Base-by-base conservation (phyloP, 2,797 vertebrate genomes). In the Phrynocephalus vlangalii region DNA sequence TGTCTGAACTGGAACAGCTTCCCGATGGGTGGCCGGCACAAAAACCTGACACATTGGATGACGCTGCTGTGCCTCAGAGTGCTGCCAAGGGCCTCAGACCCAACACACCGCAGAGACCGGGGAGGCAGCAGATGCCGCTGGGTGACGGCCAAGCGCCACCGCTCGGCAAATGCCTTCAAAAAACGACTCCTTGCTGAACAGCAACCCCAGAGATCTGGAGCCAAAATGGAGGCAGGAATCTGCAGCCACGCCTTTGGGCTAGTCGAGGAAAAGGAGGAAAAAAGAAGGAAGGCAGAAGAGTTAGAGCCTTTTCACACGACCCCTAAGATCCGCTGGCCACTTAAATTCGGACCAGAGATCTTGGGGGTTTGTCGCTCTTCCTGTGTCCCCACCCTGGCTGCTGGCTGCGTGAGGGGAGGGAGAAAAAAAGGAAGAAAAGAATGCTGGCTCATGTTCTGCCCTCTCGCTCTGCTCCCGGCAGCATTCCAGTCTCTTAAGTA, bases 31-130 rank as follows among this genome's bases (percentile, higher is more conserved):
- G 16, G 18, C 28, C 6, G 60, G 16, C 44, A 20, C 1, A 26
- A n/a, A 76, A 15, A 20, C 66, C 26, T 15, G n/a, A 50, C n/a
- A 5, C 6, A 15, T 28, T 60, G 0, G 4, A 33, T 0, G 0
- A 66, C 26, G 10, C 6, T 1, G 0, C 77, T 3, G 1, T 3
- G 0, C 1, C 67, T 13, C 0, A 9, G 2, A 6, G 0, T 2
- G 1, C 70, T 85, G 5, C 71, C 13, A 0, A 0, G 1, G 66
- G 66, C 38, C 44, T 26, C 0, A 3, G 10, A 0, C 26, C 11
- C 75, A 22, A 70, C 67, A 7, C 38, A 38, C 2, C 0, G 18
- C 0, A 1, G 50, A 9, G 0, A 16, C 9, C 3, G 68, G 15
- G 0, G 83, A 8, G 63, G 84, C 52, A 52, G 88, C 24, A 4